Percentiles rank a stretch among this genome's conserved stretches.
Evolutionary conservation across 2,797 vertebrate genomes (phyloP).

Genomic region (Carapus acus): DNA sequence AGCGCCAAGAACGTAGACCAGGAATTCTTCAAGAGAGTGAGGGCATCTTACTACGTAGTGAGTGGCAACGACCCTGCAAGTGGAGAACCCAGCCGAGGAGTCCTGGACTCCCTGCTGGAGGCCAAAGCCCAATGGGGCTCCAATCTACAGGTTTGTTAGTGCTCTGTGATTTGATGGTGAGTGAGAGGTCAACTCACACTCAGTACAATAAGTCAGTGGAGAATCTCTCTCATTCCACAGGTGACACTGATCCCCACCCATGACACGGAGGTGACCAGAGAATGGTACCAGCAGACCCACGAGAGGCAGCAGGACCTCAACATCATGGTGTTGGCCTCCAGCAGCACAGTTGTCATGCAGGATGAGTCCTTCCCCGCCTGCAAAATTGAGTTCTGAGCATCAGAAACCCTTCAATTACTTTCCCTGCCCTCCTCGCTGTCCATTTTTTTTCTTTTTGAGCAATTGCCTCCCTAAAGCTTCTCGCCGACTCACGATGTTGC

Average conservation of each 20-base stretch:
- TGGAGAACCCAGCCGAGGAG: conserved; percentile 90
- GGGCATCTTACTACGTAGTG: conserved; percentile 92
- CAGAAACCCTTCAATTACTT: not conserved
- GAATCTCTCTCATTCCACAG: conserved; percentile 56
- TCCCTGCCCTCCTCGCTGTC: not conserved
- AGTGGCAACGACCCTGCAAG: conserved; percentile 92
- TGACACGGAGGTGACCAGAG: conserved; percentile 95
- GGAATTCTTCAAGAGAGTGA: conserved; percentile 95
- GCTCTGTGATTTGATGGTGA: too few relatives aligned
- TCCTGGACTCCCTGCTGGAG: conserved; percentile 91
- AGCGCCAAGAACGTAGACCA: conserved; percentile 96
- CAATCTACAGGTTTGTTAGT: conserved; percentile 83
- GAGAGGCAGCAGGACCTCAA: conserved; percentile 96
- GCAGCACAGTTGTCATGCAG: conserved; percentile 99
- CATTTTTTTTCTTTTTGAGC: conserved; percentile 18
- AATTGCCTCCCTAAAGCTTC: conserved; percentile 44
- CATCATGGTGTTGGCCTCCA: conserved; percentile 97
- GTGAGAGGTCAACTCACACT: too few relatives aligned
- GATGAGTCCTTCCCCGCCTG: conserved; percentile 98
- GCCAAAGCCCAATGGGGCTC: conserved; percentile 97
- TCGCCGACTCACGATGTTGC: conserved; percentile 41
- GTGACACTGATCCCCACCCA: conserved; percentile 98
- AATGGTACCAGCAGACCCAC: conserved; percentile 99
- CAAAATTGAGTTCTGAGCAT: conserved; percentile 94
- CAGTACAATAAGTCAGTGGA: too few relatives aligned